Conservation (phyloP, 23 tunicate species). For the Trididemnum nubilum region DNA sequence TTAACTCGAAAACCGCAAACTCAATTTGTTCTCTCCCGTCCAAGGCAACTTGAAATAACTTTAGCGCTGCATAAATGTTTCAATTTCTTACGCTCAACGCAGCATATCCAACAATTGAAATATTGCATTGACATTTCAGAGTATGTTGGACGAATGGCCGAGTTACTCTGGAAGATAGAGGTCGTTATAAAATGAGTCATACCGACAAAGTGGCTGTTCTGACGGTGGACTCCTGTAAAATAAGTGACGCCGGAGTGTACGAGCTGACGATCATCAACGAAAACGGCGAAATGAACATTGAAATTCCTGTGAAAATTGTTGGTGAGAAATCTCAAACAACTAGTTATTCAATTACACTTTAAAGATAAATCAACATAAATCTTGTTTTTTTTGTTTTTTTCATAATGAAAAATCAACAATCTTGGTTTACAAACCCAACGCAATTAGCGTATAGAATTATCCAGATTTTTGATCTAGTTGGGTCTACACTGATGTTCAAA, state of each 20-base stretch:
- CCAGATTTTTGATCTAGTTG: too few species aligned
- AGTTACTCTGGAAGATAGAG: constrained; percentile 74
- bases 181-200: constrained; percentile 74
- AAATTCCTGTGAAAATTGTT: constrained; percentile 71
- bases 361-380: background rate
- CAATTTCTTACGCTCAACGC: background rate
- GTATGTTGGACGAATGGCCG: constrained; percentile 91
- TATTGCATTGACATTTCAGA: constrained; percentile 19
- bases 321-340: constrained; percentile 57
- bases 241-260: constrained; percentile 69
- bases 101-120: background rate
- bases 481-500: too few species aligned
- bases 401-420: too few species aligned
- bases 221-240: constrained; percentile 55
- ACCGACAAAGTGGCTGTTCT: constrained; percentile 57
- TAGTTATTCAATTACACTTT: background rate
- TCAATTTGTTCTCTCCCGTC: too few species aligned
- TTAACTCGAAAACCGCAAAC: too few species aligned
- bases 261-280: constrained; percentile 75
- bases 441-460: too few species aligned
- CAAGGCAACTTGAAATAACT: background rate
- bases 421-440: too few species aligned
- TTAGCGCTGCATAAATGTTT: background rate
- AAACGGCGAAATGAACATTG: constrained; percentile 61
- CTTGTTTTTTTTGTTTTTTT: background rate